Base-by-base conservation (phyloP, 2,797 vertebrate genomes). In the Sebastes diploproa region DNA sequence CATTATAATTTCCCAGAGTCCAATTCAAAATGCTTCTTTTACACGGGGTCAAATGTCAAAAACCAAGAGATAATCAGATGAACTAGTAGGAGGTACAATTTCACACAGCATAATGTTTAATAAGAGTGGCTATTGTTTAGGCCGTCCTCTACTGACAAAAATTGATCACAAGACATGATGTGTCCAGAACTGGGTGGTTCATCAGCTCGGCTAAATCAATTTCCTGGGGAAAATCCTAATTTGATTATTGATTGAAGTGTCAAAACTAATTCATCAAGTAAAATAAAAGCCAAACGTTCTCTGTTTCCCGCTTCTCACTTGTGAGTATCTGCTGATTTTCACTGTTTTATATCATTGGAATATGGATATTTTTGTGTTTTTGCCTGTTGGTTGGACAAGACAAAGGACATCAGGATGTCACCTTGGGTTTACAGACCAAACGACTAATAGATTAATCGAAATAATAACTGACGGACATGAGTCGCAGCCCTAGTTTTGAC, bases 141-240 rank as follows among this genome's bases (percentile, higher is more conserved):
- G 55, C 4, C 1, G 4, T 56, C 30, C 20, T 55, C 30, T n/a
- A 6, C 16, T 13, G 30, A 66, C 14, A 63, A 38, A 72, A 60
- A 52, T 4, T 62, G 16, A 76, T 75, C 74, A 68, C 60, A 80
- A 69, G 75, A 75, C 73, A n/a, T 13, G 8, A 66, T 25, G 38
- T 2, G 2, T 55, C 50, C 60, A 68, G 29, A 59, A 61, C 25
- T 36, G 58, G 36, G 13, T 61, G 55, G 29, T 74, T 76, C 8
- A 46, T n/a, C 11, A 52, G 18, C 63, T 58, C 6, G 1, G 66
- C 78, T 61, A 32, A 72, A 83, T 34, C 32, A 42, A 73, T 59
- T 62, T 74, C 30, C 60, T 54, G 46, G 22, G 56, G 54, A 67
- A 75, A 83, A 30, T n/a, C 32, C 16, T 29, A 20, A 56, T 69